Evolutionary conservation across 2,888 invertebrate species (phyloP).

Genomic region (Brenthis daphne): DNA sequence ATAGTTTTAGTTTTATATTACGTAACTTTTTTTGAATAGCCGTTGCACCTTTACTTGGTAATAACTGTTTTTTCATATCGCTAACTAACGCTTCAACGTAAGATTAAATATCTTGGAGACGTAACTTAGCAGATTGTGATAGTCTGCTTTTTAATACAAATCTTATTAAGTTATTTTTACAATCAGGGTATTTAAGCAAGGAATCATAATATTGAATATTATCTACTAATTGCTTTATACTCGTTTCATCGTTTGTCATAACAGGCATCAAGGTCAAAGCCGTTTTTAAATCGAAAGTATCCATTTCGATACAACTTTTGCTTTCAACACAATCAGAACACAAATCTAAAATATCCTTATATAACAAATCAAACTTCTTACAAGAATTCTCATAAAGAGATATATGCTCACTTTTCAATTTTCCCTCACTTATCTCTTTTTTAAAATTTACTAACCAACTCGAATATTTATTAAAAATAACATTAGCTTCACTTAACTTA

Average conservation of each 20-base stretch:
- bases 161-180: neutral
- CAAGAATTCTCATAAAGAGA: neutral
- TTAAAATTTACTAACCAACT: neutral
- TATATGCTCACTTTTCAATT: neutral
- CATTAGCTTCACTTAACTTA: neutral
- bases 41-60: neutral
- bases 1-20: constrained; percentile 1
- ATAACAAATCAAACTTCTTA: neutral
- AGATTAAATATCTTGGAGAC: neutral
- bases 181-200: neutral
- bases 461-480: neutral
- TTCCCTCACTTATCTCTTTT: neutral
- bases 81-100: neutral
- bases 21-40: neutral
- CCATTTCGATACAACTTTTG: neutral
- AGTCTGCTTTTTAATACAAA: constrained; percentile 3
- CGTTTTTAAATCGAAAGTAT: constrained; percentile 3
- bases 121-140: neutral
- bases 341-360: constrained; percentile 4
- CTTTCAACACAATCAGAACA: constrained; percentile 4
- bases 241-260: neutral
- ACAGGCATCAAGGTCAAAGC: constrained; percentile 4
- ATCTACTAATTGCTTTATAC: neutral
- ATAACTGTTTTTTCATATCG: neutral
- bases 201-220: neutral